Conservation (phyloP, 2,113 vertebrate species). For the Phrynocephalus versicolor region DNA sequence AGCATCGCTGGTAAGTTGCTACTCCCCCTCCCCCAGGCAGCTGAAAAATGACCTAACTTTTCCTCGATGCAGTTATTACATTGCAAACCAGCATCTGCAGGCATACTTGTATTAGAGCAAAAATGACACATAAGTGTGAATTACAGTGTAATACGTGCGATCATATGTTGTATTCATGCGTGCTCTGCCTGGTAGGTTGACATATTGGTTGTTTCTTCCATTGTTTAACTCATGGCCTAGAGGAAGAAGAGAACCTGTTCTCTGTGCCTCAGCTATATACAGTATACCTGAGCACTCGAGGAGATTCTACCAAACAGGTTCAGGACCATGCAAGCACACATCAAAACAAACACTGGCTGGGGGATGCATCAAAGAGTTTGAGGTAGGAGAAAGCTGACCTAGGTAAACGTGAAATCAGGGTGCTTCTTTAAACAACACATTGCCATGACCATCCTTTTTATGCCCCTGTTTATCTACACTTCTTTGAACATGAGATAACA, state of each 20-base stretch:
- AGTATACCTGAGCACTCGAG: neutral
- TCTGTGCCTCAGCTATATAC: neutral
- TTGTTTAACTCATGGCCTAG: neutral
- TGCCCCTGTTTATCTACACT: neutral
- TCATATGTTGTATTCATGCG: neutral
- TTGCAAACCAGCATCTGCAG: neutral
- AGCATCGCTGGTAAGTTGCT: conserved; percentile 88
- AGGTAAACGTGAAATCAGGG: neutral
- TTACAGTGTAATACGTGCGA: neutral
- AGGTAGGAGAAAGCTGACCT: neutral
- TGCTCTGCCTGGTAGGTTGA: neutral
- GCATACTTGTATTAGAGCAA: neutral
- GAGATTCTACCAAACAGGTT: too few species aligned
- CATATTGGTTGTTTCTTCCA: neutral
- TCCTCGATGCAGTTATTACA: neutral
- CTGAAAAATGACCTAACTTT: neutral
- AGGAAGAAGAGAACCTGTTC: neutral
- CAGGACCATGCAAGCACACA: too few species aligned
- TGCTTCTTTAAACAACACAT: neutral
- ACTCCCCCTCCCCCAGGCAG: neutral
- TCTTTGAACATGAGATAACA: neutral
- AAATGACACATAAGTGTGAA: neutral
- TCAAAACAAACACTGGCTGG: neutral
- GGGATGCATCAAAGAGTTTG: too few species aligned
- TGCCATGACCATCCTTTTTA: neutral